These are phyloP conservation scores for Castor canadensis DNA, from an alignment of 2,113 vertebrate species.

Conservation along the genomic window DNA sequence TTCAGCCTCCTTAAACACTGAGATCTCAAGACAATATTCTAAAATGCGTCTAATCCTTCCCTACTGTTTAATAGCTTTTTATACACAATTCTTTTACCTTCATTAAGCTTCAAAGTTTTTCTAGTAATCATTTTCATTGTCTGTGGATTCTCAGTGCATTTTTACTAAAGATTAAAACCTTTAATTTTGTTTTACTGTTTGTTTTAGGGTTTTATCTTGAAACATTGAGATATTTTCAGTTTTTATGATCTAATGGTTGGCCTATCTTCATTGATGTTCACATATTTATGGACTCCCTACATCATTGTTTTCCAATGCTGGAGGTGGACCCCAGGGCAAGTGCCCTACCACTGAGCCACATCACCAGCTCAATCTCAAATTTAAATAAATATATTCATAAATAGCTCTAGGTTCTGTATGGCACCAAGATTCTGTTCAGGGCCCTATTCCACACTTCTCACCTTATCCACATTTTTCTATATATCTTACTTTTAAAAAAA, in stretches of 20 bases:
- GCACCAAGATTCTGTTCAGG: neutral
- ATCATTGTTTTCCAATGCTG: neutral
- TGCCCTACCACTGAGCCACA: no score
- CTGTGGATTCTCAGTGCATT: neutral
- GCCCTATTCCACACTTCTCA: neutral
- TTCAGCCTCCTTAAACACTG: conserved; percentile 49
- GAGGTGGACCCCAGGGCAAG: neutral
- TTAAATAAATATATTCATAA: neutral
- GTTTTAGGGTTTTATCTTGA: conserved; percentile 26
- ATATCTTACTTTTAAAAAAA: neutral
- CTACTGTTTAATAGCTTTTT: neutral
- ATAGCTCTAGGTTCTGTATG: neutral
- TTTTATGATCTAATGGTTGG: conserved; percentile 13
- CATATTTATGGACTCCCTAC: neutral
- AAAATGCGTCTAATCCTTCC: conserved; percentile 34
- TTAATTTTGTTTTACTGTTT: conserved; percentile 15
- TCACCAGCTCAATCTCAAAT: neutral
- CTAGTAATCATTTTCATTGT: conserved; percentile 53
- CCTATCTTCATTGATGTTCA: neutral
- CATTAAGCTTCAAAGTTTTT: conserved; percentile 51
- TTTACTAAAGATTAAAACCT: neutral
- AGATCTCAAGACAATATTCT: conserved; percentile 56
- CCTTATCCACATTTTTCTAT: neutral
- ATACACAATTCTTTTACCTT: neutral
- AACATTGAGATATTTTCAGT: neutral